phyloP scores from a whole-genome alignment of 2,797 vertebrate species.

The Gadopsis marmoratus region DNA sequence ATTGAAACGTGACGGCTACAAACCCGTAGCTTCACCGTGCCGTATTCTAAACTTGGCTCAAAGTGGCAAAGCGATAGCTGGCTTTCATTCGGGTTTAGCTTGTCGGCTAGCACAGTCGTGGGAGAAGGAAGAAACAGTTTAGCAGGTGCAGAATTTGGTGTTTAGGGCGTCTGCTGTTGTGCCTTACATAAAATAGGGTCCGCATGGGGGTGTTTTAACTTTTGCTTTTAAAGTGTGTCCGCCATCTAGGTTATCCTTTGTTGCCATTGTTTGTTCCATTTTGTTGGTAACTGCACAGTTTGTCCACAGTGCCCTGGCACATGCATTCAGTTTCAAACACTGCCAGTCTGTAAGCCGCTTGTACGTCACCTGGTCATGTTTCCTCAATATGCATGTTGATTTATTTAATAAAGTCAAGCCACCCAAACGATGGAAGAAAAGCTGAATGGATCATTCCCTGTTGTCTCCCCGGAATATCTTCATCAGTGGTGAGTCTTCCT shows the following conservation, averaged over 20 bases:
- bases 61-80: neutral
- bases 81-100: slow-evolving; percentile 28
- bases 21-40: fast-evolving
- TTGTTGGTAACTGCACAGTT: slow-evolving; percentile 31
- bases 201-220: neutral
- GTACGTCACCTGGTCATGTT: slow-evolving; percentile 48
- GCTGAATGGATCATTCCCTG: slow-evolving; percentile 86
- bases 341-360: slow-evolving; percentile 46
- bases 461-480: slow-evolving; percentile 88
- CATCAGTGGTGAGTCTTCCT: slow-evolving; percentile 88
- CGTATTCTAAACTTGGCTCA: neutral
- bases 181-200: neutral
- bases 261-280: slow-evolving; percentile 25
- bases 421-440: slow-evolving; percentile 87
- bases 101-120: slow-evolving; percentile 41
- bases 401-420: slow-evolving; percentile 81
- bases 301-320: slow-evolving; percentile 53
- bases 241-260: slow-evolving; percentile 8
- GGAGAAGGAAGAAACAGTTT: neutral
- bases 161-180: neutral
- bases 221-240: neutral
- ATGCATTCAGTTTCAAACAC: slow-evolving; percentile 75
- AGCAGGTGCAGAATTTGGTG: neutral
- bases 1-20: neutral
- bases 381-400: slow-evolving; percentile 79